Percentiles rank a stretch among this genome's conserved stretches.
phyloP scores from a whole-genome alignment of 2,797 vertebrate species.

The Pristis pectinata region DNA sequence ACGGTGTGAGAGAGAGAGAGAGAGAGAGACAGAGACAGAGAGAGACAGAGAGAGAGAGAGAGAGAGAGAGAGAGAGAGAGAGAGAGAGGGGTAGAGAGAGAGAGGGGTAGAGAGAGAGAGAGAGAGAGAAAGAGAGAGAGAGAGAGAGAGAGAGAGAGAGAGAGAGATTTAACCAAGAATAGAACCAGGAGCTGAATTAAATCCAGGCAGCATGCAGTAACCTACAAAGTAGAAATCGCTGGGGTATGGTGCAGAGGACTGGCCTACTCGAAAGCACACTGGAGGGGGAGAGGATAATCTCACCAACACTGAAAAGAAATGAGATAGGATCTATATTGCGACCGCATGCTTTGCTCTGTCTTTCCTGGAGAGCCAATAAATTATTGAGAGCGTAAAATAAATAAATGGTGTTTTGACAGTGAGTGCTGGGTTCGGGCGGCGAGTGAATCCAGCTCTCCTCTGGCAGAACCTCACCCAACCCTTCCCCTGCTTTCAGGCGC shows the following conservation, averaged over 20 bases:
- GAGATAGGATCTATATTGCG: background rate
- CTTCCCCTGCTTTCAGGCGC: background rate
- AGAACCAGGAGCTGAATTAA: background rate
- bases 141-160: background rate
- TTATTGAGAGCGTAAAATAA: background rate
- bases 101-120: background rate
- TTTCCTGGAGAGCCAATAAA: background rate
- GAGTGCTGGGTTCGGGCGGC: background rate
- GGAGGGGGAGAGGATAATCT: background rate
- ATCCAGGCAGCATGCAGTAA: background rate
- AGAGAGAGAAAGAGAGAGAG: background rate
- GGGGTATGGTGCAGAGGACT: constrained; percentile 9
- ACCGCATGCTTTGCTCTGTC: background rate
- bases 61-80: background rate
- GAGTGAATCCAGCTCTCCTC: background rate
- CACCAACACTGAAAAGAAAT: background rate
- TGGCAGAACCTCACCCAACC: background rate
- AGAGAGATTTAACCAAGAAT: background rate
- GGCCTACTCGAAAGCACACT: background rate
- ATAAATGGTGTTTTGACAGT: background rate
- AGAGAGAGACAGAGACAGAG: background rate
- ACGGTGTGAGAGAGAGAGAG: background rate
- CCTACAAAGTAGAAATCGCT: background rate
- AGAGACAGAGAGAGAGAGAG: background rate
- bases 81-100: background rate